A percentile compares a stretch with the other conserved stretches of the same genome.
phyloP scores from a whole-genome alignment of 2,797 vertebrate species.

The Xenentodon cancila region DNA sequence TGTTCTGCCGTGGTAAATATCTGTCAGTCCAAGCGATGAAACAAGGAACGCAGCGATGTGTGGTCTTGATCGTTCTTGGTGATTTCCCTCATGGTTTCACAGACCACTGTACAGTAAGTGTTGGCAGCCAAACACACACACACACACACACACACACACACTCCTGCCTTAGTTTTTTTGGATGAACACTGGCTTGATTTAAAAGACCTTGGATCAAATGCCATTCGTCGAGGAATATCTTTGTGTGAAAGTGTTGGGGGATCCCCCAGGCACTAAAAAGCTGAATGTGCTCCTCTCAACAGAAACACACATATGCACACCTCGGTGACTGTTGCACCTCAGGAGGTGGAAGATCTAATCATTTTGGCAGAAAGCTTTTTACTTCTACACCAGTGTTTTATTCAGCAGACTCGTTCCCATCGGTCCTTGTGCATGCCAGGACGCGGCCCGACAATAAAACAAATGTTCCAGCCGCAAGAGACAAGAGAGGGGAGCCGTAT shows the following conservation, averaged over 20 bases:
- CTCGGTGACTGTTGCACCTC: slow-evolving; percentile 46
- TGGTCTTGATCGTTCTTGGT: slow-evolving; percentile 60
- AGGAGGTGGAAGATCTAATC: slow-evolving; percentile 62
- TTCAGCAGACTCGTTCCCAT: slow-evolving; percentile 49
- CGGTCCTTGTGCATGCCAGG: slow-evolving; percentile 18
- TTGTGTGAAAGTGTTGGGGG: slow-evolving; percentile 32
- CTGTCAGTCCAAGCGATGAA: slow-evolving; percentile 51
- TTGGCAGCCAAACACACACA: slow-evolving; percentile 32
- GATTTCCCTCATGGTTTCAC: slow-evolving; percentile 69
- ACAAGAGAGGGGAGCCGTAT: neutral
- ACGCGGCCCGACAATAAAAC: slow-evolving; percentile 40
- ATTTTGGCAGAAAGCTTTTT: slow-evolving; percentile 72
- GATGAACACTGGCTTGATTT: slow-evolving; percentile 57
- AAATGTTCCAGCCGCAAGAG: slow-evolving; percentile 27
- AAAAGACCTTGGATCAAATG: slow-evolving; percentile 63
- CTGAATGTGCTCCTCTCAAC: slow-evolving; percentile 8
- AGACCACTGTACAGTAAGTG: slow-evolving; percentile 26
- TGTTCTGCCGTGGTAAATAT: slow-evolving; percentile 49
- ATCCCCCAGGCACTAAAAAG: slow-evolving; percentile 48
- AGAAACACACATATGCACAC: slow-evolving; percentile 25
- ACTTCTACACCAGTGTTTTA: slow-evolving; percentile 54
- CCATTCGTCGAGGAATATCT: slow-evolving; percentile 37
- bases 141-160: slow-evolving; percentile 19
- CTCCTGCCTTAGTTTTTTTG: slow-evolving; percentile 26
- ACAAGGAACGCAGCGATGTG: slow-evolving; percentile 66